Percentiles rank a stretch among this genome's conserved stretches.
Conservation (phyloP, 2,797 vertebrate species). For the Gadopsis marmoratus region DNA sequence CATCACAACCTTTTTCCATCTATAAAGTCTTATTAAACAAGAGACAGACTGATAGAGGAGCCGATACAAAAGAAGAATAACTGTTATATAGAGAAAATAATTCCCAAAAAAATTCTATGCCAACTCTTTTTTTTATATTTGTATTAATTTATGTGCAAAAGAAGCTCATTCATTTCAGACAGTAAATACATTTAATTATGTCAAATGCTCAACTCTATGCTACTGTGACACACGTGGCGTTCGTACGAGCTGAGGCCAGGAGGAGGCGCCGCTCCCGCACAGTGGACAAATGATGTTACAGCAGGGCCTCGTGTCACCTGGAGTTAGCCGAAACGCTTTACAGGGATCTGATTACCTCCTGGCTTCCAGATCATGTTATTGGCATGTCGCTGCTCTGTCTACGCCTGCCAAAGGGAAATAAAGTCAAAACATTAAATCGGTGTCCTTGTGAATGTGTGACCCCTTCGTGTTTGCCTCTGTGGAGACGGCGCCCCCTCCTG, state of each 20-base stretch:
- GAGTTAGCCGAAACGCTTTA: not conserved
- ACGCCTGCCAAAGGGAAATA: not conserved
- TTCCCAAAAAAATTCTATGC: constrained; percentile 51
- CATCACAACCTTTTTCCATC: constrained; percentile 68
- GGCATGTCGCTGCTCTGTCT: not conserved
- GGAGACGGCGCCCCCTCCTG: not conserved
- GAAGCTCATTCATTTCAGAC: constrained; percentile 74
- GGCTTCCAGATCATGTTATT: not conserved
- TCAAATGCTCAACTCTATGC: constrained; percentile 54
- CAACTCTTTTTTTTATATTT: constrained; percentile 55
- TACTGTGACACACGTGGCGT: constrained; percentile 46
- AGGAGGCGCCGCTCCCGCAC: constrained; percentile 19
- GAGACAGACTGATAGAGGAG: constrained; percentile 57
- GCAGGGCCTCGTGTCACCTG: not conserved
- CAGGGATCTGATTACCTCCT: constrained; percentile 26
- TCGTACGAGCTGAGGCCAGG: constrained; percentile 40
- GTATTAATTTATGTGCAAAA: constrained; percentile 81
- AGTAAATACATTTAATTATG: constrained; percentile 53
- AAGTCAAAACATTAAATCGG: not conserved
- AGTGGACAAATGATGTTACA: constrained; percentile 8
- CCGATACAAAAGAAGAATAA: constrained; percentile 58
- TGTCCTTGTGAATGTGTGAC: not conserved
- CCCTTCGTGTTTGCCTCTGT: not conserved
- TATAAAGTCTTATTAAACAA: constrained; percentile 60
- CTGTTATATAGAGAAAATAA: constrained; percentile 48